Percentiles rank a stretch among this genome's conserved stretches.
Evolutionary conservation across 2,797 vertebrate genomes (phyloP).

Genomic region (Gymnothorax reevesii): DNA sequence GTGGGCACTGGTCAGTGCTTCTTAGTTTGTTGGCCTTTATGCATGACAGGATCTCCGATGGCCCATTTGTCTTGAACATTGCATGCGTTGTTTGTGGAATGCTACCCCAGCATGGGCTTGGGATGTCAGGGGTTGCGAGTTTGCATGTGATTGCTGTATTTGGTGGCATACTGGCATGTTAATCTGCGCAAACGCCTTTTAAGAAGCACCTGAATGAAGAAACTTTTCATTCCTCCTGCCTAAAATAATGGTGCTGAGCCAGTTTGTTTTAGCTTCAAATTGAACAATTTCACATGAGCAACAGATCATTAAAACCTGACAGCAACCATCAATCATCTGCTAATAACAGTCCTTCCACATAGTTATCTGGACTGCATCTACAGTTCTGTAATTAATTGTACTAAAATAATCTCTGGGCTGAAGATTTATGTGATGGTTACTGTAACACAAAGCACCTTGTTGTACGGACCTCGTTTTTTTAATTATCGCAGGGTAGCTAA

Average conservation of each 20-base stretch:
- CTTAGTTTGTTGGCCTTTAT: neutral
- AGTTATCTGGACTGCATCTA: neutral
- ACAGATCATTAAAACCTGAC: constrained; percentile 54
- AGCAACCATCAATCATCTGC: constrained; percentile 55
- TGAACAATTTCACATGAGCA: constrained; percentile 54
- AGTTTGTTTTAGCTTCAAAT: constrained; percentile 49
- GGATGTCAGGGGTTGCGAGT: neutral
- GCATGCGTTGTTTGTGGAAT: neutral
- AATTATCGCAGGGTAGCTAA: constrained; percentile 5
- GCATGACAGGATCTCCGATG: neutral
- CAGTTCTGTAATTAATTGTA: neutral
- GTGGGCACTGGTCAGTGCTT: neutral
- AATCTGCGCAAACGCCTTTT: constrained; percentile 30
- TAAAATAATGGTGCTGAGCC: constrained; percentile 39
- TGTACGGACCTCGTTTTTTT: neutral
- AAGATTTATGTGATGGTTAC: constrained; percentile 1
- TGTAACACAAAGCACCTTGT: neutral
- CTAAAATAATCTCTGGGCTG: neutral
- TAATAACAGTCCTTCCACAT: constrained; percentile 46
- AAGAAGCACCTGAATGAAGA: constrained; percentile 15
- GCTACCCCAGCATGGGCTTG: neutral
- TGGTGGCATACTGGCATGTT: constrained; percentile 13
- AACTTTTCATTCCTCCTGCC: neutral
- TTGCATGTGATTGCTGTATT: neutral
- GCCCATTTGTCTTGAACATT: neutral